These are phyloP conservation scores for Bimastos eiseni DNA, from an alignment of 2,888 invertebrate species.

Conservation along the genomic window DNA sequence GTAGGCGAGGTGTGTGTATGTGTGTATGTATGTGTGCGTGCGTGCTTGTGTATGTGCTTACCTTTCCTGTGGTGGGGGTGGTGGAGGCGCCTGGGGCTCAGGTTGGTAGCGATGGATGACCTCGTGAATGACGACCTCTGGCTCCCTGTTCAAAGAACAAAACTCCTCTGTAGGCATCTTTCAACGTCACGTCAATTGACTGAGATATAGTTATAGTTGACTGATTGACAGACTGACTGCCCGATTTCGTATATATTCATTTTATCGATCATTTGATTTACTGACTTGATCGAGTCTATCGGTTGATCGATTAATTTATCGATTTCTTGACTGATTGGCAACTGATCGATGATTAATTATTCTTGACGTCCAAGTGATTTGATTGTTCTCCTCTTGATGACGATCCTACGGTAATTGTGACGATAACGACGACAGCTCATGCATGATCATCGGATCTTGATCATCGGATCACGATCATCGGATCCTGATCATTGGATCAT, in stretches of 20 bases:
- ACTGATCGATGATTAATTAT: neutral
- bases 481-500: neutral
- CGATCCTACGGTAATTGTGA: neutral
- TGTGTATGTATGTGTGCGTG: too few relatives aligned
- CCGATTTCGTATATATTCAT: too few relatives aligned
- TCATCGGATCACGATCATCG: too few relatives aligned
- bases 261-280: too few relatives aligned
- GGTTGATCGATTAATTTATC: too few relatives aligned
- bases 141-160: neutral
- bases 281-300: too few relatives aligned
- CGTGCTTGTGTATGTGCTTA: neutral
- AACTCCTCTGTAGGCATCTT: neutral
- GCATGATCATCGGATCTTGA: too few relatives aligned
- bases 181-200: neutral
- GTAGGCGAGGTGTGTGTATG: too few relatives aligned
- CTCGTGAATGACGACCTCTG: constrained; percentile 28
- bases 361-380: too few relatives aligned
- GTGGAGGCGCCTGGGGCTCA: neutral
- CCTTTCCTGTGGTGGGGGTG: neutral
- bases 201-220: neutral
- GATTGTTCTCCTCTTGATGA: too few relatives aligned
- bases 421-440: neutral
- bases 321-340: neutral
- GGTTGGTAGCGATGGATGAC: constrained; percentile 28
- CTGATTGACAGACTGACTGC: neutral